phyloP scores from a whole-genome alignment of 1,140 invertebrate species.

The Drosophila pruinosa region DNA sequence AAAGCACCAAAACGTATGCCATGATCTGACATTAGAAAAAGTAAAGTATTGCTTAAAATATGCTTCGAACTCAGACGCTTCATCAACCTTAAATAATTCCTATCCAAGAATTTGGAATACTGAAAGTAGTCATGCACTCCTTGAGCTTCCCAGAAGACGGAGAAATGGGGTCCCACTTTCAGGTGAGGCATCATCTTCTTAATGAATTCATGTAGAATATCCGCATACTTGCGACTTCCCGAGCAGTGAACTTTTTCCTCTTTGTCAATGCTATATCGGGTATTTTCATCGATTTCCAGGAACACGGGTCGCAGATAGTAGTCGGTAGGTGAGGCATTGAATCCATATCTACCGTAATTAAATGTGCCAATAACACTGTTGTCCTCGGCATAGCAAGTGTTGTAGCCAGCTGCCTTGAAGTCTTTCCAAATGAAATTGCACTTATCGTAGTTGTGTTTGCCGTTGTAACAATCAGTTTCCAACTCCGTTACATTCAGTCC shows the following conservation, averaged over 20 bases:
- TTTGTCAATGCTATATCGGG: conserved; percentile 39
- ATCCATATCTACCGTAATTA: not conserved
- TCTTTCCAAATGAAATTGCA: conserved; percentile 30
- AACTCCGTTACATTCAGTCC: conserved; percentile 86
- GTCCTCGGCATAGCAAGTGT: conserved; percentile 47
- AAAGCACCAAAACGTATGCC: conserved; percentile 91
- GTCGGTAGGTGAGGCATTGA: conserved; percentile 14
- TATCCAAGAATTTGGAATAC: conserved; percentile 24
- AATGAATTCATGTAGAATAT: conserved; percentile 39
- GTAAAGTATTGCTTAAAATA: conserved; percentile 86
- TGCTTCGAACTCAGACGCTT: conserved; percentile 46
- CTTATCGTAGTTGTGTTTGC: not conserved
- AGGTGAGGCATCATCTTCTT: conserved; percentile 29
- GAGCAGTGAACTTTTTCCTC: conserved; percentile 24
- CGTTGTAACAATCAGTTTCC: conserved; percentile 84
- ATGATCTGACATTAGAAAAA: conserved; percentile 95
- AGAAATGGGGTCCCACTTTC: conserved; percentile 23
- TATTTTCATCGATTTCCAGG: conserved; percentile 33
- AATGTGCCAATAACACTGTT: conserved; percentile 2
- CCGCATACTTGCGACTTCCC: conserved; percentile 31
- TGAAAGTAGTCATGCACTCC: conserved; percentile 51
- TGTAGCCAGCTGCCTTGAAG: conserved; percentile 36
- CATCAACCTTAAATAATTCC: conserved; percentile 27
- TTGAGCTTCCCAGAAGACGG: conserved; percentile 51
- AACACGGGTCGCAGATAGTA: conserved; percentile 40